A percentile compares a stretch with the other conserved stretches of the same genome.
Evolutionary conservation across 1,140 invertebrate genomes (phyloP).

Genomic region (Aphidius ervi): DNA sequence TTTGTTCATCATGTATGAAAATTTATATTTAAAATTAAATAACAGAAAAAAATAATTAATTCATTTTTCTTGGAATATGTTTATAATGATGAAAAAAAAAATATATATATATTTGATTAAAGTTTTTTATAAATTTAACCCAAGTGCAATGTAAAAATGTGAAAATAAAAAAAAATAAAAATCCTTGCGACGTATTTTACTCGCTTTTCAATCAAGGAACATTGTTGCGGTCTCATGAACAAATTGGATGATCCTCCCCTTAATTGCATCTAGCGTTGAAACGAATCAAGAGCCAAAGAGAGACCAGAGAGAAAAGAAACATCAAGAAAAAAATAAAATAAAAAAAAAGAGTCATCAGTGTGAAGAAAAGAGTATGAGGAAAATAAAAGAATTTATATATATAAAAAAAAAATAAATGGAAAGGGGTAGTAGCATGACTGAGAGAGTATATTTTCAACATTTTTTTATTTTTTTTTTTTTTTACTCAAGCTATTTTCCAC

Average conservation of each 20-base stretch:
- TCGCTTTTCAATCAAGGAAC: constrained; percentile 25
- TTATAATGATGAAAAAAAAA: no score
- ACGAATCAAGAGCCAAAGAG: constrained; percentile 9
- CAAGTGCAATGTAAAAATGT: not conserved
- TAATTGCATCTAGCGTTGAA: constrained; percentile 22
- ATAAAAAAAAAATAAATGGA: constrained; percentile 1
- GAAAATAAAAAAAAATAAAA: not conserved
- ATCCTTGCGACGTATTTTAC: constrained; percentile 21
- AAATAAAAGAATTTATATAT: not conserved
- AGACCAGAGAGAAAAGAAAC: not conserved
- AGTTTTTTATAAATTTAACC: no score
- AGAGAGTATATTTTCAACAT: constrained; percentile 2
- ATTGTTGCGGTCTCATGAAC: constrained; percentile 25
- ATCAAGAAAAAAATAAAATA: no score
- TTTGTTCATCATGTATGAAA: not conserved
- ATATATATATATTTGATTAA: no score
- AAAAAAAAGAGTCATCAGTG: not conserved
- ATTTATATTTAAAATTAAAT: not conserved
- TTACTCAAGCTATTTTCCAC: not conserved
- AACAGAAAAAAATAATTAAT: not conserved
- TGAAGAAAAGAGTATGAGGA: not conserved
- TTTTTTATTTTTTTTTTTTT: constrained; percentile 10
- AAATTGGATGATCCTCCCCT: constrained; percentile 25
- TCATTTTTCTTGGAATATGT: no score
- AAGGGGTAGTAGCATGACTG: no score